Evolutionary conservation across 2,888 invertebrate species (phyloP).

Genomic region (Raillietiella orientalis): DNA sequence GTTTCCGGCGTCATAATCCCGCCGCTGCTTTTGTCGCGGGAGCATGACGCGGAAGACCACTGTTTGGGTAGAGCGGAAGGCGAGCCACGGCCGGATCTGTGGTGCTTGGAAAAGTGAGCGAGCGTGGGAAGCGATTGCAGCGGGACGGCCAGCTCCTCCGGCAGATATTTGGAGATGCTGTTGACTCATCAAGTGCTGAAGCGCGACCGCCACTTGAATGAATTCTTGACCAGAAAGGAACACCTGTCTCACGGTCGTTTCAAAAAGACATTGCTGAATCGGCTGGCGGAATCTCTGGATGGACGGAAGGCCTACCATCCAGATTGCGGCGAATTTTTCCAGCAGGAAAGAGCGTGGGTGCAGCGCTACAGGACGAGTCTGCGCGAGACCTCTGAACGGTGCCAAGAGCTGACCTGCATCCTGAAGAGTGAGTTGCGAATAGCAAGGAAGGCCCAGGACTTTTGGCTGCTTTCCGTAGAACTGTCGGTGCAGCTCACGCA

Average conservation of each 20-base stretch:
- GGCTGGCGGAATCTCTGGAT: conserved; percentile 7
- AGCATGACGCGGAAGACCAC: too few species aligned
- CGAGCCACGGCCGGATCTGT: too few species aligned
- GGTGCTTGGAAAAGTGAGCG: too few species aligned
- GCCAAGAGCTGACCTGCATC: too few species aligned
- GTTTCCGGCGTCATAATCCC: not conserved
- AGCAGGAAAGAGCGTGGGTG: conserved; percentile 13
- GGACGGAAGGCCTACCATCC: conserved; percentile 6
- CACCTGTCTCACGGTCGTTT: not conserved
- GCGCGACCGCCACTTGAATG: not conserved
- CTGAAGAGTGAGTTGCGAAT: too few species aligned
- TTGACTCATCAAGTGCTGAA: not conserved
- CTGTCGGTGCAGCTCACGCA: too few species aligned
- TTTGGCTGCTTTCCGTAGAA: too few species aligned
- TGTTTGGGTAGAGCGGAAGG: too few species aligned
- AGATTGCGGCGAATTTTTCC: conserved; percentile 11
- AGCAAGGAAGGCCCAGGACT: too few species aligned
- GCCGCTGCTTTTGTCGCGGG: too few species aligned
- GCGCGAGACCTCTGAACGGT: conserved; percentile 11
- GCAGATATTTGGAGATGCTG: not conserved
- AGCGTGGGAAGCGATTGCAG: too few species aligned
- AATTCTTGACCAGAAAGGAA: not conserved
- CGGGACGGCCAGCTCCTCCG: too few species aligned
- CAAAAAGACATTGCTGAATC: conserved; percentile 4
- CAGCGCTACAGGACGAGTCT: conserved; percentile 10